Conservation (phyloP, 1,140 invertebrate genomes). For the Cotesia glomerata region DNA sequence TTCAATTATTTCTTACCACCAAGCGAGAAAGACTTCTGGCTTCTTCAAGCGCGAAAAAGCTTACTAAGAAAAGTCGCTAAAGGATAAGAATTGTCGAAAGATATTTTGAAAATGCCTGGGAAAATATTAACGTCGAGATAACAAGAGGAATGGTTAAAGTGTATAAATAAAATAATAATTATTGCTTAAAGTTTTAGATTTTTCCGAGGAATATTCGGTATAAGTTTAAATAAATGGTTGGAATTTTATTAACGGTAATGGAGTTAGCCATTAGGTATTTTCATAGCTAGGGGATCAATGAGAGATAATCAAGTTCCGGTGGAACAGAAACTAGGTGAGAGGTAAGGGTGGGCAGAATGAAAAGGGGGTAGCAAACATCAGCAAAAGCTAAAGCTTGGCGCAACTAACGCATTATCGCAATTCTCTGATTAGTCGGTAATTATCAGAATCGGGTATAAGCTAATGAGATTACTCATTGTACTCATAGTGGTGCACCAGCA, state of each 20-base stretch:
- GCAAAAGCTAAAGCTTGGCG: constrained; percentile 1
- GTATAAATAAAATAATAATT: not conserved
- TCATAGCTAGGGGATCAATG: constrained; percentile 41
- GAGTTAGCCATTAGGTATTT: not conserved
- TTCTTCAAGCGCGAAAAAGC: constrained; percentile 4
- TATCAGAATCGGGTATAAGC: constrained; percentile 51
- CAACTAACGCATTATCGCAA: constrained; percentile 49
- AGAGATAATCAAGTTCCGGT: constrained; percentile 46
- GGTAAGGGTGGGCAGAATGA: not conserved
- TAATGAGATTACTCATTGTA: constrained; percentile 53
- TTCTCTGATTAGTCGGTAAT: constrained; percentile 57
- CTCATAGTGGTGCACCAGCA: constrained; percentile 7
- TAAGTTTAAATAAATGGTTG: not conserved
- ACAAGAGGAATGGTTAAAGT: not conserved
- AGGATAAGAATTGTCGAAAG: constrained; percentile 16
- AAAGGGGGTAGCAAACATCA: not conserved
- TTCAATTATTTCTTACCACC: constrained; percentile 54
- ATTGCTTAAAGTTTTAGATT: too few relatives aligned
- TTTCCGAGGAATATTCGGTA: too few relatives aligned
- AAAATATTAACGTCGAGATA: not conserved
- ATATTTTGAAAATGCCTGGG: not conserved
- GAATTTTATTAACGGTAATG: not conserved
- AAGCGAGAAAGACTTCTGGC: constrained; percentile 21
- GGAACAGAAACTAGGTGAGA: not conserved
- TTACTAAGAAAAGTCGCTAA: constrained; percentile 12